Evolutionary conservation across 2,888 invertebrate genomes (phyloP), one percentile per base, ranked within the genome.

Genomic region (Magallana nippona): DNA sequence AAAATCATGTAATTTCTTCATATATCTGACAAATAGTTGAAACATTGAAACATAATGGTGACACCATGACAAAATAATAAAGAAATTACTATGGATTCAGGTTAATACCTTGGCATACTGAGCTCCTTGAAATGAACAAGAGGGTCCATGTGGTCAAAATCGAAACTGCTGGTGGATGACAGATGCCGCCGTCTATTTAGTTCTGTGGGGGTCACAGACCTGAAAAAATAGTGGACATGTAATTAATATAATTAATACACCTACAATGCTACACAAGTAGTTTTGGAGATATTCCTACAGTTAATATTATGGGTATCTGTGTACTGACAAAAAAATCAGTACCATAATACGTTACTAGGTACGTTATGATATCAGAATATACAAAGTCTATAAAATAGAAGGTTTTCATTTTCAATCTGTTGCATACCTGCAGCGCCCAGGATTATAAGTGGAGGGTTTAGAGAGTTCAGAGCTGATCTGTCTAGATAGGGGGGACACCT

Each of bases 191-290:
- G 84, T 57, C 92, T 87, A 82, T 90, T 89, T 10, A 93, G 87
- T 88, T 92, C 94, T 86, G 91, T 93, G 8, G 93, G 93, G 58
- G 92, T 93, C 13, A 91, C 91, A 82, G 92, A 92, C 87, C 92
- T 93, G 87, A n/a, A 78, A 78, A 10, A 56, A 44, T 44, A 44
- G 8, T 8, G 44, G 44, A 44, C 44, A 44, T 44, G 44, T 44
- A n/a, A 60, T 60, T 0, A n/a, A n/a, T 60, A 57, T 56, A 17
- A 22, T 44, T 8, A 44, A 44, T 8, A 44, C 44, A 44, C 5
- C 0, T 44, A 44, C 44, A 44, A 44, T 44, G 44, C 8, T 44
- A 44, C 44, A 0, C 44, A 0, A 44, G 44, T 44, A 44, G 8
- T 44, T 44, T 44, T 44, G 44, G 44, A 44, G 44, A 44, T 44